These are phyloP conservation scores for Turdus rufiventris DNA, from an alignment of 2,113 vertebrate species.

Conservation along the genomic window DNA sequence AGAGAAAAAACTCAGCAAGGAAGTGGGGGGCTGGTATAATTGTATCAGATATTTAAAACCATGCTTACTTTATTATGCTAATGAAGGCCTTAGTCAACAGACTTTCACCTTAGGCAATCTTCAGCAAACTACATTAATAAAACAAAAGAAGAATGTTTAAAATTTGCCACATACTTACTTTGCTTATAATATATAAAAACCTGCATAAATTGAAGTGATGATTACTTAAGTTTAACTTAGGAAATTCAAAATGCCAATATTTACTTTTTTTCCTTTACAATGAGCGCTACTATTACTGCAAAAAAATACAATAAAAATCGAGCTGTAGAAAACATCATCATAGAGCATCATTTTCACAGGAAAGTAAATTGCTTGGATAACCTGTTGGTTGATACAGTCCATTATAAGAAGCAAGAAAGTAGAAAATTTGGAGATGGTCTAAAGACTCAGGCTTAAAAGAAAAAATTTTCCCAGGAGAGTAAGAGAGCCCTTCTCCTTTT, in stretches of 20 bases:
- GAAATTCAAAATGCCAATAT: neutral
- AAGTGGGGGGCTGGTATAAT: neutral
- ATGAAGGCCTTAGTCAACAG: neutral
- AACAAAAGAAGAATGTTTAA: neutral
- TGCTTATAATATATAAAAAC: neutral
- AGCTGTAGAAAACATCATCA: neutral
- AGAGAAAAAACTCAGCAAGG: neutral
- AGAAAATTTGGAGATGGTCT: neutral
- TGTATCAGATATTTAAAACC: neutral
- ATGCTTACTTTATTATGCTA: slow-evolving; percentile 5
- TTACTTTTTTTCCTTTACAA: neutral
- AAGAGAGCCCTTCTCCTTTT: neutral
- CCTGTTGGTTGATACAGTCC: neutral
- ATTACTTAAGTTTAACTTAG: neutral
- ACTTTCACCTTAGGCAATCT: neutral
- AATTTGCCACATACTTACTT: neutral
- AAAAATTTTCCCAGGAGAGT: neutral
- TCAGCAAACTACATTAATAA: neutral
- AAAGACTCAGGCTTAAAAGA: neutral
- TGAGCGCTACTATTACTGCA: neutral
- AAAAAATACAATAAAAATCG: neutral
- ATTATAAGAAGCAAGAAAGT: neutral
- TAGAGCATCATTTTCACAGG: neutral
- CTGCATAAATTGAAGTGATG: neutral
- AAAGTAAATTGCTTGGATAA: neutral